A percentile compares a stretch with the other conserved stretches of the same genome.
Conservation (phyloP, 2,888 invertebrate genomes). For the Dicyrtomina minuta region DNA sequence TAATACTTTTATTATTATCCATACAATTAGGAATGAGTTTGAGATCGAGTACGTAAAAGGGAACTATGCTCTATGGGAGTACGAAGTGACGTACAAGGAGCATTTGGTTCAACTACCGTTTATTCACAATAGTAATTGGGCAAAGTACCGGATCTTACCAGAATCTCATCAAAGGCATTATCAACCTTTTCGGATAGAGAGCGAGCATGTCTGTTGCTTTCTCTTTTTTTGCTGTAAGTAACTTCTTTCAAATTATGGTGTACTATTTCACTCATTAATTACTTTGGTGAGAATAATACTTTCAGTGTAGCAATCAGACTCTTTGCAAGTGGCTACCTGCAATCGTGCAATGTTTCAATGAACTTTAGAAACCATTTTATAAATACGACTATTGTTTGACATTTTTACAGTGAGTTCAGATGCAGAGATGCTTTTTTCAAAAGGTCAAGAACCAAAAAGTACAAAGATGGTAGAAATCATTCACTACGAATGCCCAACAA, state of each 20-base stretch:
- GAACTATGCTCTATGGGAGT: constrained; percentile 70
- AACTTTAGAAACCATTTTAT: too few species aligned
- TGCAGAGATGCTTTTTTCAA: constrained; percentile 67
- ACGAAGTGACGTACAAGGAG: constrained; percentile 67
- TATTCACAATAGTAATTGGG: constrained; percentile 62
- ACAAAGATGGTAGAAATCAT: constrained; percentile 63
- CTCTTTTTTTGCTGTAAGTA: constrained; percentile 56
- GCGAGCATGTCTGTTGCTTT: constrained; percentile 67
- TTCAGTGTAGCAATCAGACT: too few species aligned
- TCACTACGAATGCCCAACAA: constrained; percentile 66
- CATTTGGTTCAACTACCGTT: constrained; percentile 67
- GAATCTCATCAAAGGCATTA: constrained; percentile 54
- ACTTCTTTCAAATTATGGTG: too few species aligned
- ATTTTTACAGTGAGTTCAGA: constrained; percentile 65
- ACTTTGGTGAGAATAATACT: too few species aligned
- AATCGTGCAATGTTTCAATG: too few species aligned
- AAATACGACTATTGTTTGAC: constrained; percentile 54
- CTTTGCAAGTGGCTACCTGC: too few species aligned
- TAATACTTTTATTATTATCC: too few species aligned
- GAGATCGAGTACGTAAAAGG: constrained; percentile 63
- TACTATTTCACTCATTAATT: not conserved
- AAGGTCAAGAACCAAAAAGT: too few species aligned
- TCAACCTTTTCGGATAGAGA: too few species aligned
- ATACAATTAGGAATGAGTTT: constrained; percentile 28
- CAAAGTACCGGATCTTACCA: too few species aligned